A percentile compares a stretch with the other conserved stretches of the same genome.
These are phyloP conservation scores for Eilema griseolum DNA, from an alignment of 2,888 invertebrate species.

Conservation along the genomic window DNA sequence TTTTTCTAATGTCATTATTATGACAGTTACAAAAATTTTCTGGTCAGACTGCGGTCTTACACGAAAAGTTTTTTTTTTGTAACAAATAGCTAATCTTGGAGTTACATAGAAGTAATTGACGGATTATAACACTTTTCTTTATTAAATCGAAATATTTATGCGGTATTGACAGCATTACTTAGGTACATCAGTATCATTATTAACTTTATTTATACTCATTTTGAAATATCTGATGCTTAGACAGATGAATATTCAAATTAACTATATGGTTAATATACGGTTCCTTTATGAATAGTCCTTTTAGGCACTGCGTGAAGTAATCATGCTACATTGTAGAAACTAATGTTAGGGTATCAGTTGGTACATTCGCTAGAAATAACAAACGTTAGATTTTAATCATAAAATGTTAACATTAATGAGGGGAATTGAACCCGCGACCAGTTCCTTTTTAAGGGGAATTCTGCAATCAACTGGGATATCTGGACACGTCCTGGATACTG, in stretches of 20 bases:
- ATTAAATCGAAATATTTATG: not conserved
- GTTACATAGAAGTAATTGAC: no score
- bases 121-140: no score
- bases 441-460: no score
- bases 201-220: not conserved
- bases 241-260: slow-evolving; percentile 5
- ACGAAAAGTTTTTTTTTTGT: no score
- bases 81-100: no score
- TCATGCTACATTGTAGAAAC: slow-evolving; percentile 6
- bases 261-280: no score
- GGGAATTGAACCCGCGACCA: no score
- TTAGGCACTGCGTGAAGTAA: not conserved
- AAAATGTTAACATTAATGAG: not conserved
- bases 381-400: not conserved
- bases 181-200: not conserved
- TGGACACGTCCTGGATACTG: no score
- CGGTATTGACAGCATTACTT: not conserved
- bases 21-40: no score
- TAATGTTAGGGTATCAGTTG: not conserved
- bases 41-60: no score
- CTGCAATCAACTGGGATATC: no score
- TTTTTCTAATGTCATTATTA: no score
- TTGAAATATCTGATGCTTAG: not conserved
- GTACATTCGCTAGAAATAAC: not conserved
- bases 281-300: not conserved